Conservation (phyloP, 2,797 vertebrate species). For the Dendrocincla tyrannina region DNA sequence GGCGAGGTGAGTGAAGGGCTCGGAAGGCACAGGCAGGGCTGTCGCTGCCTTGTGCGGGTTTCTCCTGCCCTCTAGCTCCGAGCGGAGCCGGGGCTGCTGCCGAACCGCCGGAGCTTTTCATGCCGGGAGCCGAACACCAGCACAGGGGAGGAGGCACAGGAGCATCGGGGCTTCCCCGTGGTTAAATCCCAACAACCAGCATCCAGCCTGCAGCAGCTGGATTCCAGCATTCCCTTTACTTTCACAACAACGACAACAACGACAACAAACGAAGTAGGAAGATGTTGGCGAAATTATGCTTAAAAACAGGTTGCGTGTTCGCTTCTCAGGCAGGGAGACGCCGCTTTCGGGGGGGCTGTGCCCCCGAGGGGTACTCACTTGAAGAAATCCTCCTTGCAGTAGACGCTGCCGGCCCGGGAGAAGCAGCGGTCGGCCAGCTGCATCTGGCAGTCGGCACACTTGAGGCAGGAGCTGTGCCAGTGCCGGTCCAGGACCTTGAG, state of each 20-base stretch:
- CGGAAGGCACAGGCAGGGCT: neutral
- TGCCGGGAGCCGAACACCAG: rapidly evolving
- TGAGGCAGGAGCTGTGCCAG: constrained; percentile 98
- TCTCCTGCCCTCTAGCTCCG: constrained; percentile 58
- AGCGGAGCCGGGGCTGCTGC: neutral
- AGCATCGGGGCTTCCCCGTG: neutral
- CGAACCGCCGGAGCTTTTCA: rapidly evolving
- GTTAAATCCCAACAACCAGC: neutral
- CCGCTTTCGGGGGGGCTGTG: rapidly evolving
- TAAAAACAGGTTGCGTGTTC: rapidly evolving
- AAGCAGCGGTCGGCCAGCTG: constrained; percentile 96
- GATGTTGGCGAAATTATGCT: rapidly evolving
- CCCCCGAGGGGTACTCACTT: constrained; percentile 84
- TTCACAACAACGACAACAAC: neutral
- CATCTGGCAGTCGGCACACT: constrained; percentile 95
- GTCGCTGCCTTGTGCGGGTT: neutral
- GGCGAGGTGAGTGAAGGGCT: neutral
- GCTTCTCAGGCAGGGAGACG: rapidly evolving
- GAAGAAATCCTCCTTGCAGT: constrained; percentile 99
- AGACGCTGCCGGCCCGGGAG: constrained; percentile 92
- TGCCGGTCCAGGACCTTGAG: constrained; percentile 98
- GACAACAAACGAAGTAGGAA: neutral
- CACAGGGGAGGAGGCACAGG: neutral
- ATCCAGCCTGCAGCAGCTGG: neutral
- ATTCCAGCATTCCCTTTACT: neutral